Evolutionary conservation across 2,797 vertebrate species (phyloP).

Genomic region (Falco columbarius): DNA sequence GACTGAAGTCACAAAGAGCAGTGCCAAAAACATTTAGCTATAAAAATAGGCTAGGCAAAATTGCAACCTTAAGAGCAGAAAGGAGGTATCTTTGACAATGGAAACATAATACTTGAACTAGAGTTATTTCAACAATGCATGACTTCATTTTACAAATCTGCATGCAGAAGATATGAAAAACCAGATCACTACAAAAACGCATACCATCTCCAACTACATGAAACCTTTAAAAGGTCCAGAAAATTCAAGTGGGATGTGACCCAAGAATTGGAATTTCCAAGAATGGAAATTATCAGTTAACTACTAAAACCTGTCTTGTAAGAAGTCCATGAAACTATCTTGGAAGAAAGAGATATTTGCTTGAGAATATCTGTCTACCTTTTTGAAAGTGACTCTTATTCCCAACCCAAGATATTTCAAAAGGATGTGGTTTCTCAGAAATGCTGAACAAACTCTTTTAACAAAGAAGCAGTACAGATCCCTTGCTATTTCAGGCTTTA

Average conservation of each 20-base stretch:
- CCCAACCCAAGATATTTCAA: not conserved
- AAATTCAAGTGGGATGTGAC: not conserved
- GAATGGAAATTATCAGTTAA: not conserved
- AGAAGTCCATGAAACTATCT: not conserved
- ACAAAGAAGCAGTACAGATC: not conserved
- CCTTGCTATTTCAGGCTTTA: conserved; percentile 19
- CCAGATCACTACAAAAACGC: rapidly evolving
- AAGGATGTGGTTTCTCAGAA: conserved; percentile 59
- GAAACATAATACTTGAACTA: not conserved
- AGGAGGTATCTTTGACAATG: not conserved
- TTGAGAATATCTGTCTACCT: not conserved
- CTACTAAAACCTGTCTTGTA: not conserved
- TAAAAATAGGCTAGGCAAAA: not conserved
- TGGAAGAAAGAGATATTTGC: not conserved
- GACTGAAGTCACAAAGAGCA: not conserved
- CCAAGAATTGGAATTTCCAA: not conserved
- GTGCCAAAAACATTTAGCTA: not conserved
- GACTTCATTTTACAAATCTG: not conserved
- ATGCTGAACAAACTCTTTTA: conserved; percentile 13
- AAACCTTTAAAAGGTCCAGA: not conserved
- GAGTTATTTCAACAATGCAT: not conserved
- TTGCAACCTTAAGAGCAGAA: not conserved
- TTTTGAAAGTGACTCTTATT: not conserved
- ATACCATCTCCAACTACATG: not conserved
- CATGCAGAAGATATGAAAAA: not conserved